Evolutionary conservation across 35 echinoderm and acorn worm species (phyloP), one percentile per base, ranked within the genome.

Genomic region (Diadema setosum): DNA sequence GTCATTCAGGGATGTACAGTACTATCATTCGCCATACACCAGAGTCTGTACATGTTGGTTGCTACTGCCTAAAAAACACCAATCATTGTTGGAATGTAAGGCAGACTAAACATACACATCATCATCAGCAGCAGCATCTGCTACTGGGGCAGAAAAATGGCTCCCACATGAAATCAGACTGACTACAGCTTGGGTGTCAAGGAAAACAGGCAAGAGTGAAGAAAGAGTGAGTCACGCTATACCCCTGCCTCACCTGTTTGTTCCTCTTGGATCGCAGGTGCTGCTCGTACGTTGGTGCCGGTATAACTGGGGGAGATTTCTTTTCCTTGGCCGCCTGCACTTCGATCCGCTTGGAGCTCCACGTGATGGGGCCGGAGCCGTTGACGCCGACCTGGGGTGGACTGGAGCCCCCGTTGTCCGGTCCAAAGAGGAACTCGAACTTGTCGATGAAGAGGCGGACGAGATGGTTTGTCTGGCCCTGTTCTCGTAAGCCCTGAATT

Each of bases 401-500:
- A n/a, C 39, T 37, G 20, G 36, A 48, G 18, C 39, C 85, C 18
- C 86, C 81, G 5, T 45, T 49, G 16, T 75, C 87, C 4, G 48
- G 48, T 11, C 61, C 57, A 63, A 99, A 99, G 30, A 99, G 58
- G 7, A 52, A 52, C 32, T 86, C 80, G 33, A 81, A 99, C 8
- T 95, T 86, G 3, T 99, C 93, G 70, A 99, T 99, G 15, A 99
- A 83, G 40, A 50, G 88, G 41, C 87, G 86, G 5, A 94, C 92
- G 26, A 95, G 89, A 36, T 84, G 45, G 21, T 99, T 99, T 9
- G 93, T 99, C 42, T 92, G 78, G 1, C 84, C 93, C 82, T 99
- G 96, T 65, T 99, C 96, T 35, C 90, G 81, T 2, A 99, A 65
- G 7, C 96, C 93, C 23, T 87, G 65, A 9, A 99, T 60, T 44